A percentile compares a stretch with the other conserved stretches of the same genome.
phyloP scores from a whole-genome alignment of 2,797 vertebrate genomes.

The Antrozous pallidus region DNA sequence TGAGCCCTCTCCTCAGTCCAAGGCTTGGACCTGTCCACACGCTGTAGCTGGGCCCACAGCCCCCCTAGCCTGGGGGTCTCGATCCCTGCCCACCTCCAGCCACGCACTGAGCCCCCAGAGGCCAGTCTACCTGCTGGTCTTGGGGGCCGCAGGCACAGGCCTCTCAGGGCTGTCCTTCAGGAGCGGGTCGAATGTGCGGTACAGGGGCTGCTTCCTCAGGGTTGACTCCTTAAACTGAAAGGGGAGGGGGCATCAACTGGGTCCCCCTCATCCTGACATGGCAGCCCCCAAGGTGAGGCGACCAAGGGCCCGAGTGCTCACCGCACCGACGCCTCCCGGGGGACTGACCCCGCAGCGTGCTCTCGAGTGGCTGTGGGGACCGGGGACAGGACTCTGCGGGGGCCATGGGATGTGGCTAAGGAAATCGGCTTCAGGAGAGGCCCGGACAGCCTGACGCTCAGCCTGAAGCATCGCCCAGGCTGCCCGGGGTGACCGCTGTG shows the following conservation, averaged over 20 bases:
- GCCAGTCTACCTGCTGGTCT: neutral
- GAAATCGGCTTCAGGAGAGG: neutral
- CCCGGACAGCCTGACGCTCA: fast-evolving
- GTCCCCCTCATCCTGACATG: fast-evolving
- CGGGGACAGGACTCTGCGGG: too few relatives aligned
- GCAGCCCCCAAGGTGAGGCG: fast-evolving
- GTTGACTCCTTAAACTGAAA: conserved; percentile 95
- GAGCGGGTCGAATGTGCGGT: conserved; percentile 96
- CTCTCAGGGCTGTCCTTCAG: conserved; percentile 92
- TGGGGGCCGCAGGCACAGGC: neutral
- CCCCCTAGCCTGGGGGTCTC: neutral
- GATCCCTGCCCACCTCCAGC: too few relatives aligned
- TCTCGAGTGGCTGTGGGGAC: neutral
- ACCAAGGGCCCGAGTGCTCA: neutral
- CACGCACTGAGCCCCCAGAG: neutral
- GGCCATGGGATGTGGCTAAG: neutral
- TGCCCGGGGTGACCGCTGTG: too few relatives aligned
- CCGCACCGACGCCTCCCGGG: neutral
- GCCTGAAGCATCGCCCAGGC: fast-evolving
- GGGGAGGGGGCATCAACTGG: neutral
- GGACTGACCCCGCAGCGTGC: neutral
- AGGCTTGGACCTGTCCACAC: too few relatives aligned
- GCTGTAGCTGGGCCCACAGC: too few relatives aligned
- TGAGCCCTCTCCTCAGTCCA: too few relatives aligned
- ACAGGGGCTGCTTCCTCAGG: conserved; percentile 94